Base-by-base conservation (phyloP, 1,140 invertebrate species). In the Oreohelix idahoensis region DNA sequence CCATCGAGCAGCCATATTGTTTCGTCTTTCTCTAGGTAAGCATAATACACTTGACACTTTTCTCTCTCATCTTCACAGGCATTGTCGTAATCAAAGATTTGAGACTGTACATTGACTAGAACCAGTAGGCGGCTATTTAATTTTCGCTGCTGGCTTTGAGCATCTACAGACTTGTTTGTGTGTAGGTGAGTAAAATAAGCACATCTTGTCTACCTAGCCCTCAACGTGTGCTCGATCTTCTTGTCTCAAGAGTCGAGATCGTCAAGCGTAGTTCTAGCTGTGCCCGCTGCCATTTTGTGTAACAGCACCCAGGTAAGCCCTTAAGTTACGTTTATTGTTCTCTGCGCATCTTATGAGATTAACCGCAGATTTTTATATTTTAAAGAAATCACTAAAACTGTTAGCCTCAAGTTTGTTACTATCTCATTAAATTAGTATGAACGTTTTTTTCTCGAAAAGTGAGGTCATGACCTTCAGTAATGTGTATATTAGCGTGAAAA, bases 11-110 rank as follows among this genome's bases (percentile, higher is more conserved):
- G 53, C 53, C 53, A 58, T 58, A 58, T 58, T 58, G 53, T 58
- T 58, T 58, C 53, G 53, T 58, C 53, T 58, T 58, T 58, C 53
- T 58, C 17, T 58, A 58, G 53, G 53, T 58, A n/a, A 58, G 53
- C 53, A 58, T 20, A 23, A 58, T 20, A 58, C 53, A 58, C 53
- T 20, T 58, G 53, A 58, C 15, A n/a, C 26, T 58, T 20, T n/a
- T 58, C 17, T 58, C 53, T 58, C 23, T 23, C 15, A n/a, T 11
- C 53, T 58, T 58, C 8, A 2, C 23, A 23, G 53, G 23, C 53
- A n/a, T n/a, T 23, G 10, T 10, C 53, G 10, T 17, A n/a, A 58
- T 10, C 53, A 58, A n/a, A 23, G 53, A 23, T 2, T 58, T 58
- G 53, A 5, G 5, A 23, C 17, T 58, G 53, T 49, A 17, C 45